A percentile compares a stretch with the other conserved stretches of the same genome.
Evolutionary conservation across 2,888 invertebrate genomes (phyloP).

Genomic region (Caradrina kadenii): DNA sequence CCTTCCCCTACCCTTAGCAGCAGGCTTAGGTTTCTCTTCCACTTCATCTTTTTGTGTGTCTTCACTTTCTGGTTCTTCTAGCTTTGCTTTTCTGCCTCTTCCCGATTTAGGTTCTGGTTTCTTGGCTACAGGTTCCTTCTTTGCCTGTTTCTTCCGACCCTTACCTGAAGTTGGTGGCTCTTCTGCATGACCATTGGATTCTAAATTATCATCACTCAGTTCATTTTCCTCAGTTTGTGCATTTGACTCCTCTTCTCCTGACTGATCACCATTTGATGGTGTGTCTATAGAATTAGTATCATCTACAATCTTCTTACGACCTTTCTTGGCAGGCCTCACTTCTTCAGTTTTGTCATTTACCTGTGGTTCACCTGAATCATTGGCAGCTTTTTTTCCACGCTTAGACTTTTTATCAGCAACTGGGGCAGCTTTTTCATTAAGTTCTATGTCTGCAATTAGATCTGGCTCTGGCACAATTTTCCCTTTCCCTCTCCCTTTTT

Average conservation of each 20-base stretch:
- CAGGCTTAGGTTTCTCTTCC: conserved; percentile 77
- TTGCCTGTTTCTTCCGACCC: conserved; percentile 80
- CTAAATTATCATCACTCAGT: conserved; percentile 71
- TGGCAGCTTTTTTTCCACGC: conserved; percentile 78
- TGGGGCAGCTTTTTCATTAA: conserved; percentile 60
- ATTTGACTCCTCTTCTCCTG: conserved; percentile 74
- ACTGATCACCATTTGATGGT: conserved; percentile 73
- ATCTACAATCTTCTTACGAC: conserved; percentile 79
- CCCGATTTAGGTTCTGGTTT: conserved; percentile 72
- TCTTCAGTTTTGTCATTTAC: conserved; percentile 74
- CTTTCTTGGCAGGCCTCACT: conserved; percentile 77
- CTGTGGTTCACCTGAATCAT: conserved; percentile 67
- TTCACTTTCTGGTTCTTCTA: conserved; percentile 68
- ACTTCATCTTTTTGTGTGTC: conserved; percentile 64
- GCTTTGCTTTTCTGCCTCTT: conserved; percentile 77
- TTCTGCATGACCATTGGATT: conserved; percentile 76
- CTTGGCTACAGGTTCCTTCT: conserved; percentile 76
- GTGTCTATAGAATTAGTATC: conserved; percentile 71
- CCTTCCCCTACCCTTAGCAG: conserved; percentile 78
- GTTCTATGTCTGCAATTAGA: conserved; percentile 62
- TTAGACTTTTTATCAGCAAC: conserved; percentile 75
- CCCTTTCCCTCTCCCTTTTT: conserved; percentile 83
- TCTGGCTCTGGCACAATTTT: conserved; percentile 72
- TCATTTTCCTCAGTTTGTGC: conserved; percentile 70
- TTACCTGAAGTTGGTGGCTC: conserved; percentile 69